Base-by-base conservation (phyloP, 2,888 invertebrate genomes). In the Orthosia incerta region DNA sequence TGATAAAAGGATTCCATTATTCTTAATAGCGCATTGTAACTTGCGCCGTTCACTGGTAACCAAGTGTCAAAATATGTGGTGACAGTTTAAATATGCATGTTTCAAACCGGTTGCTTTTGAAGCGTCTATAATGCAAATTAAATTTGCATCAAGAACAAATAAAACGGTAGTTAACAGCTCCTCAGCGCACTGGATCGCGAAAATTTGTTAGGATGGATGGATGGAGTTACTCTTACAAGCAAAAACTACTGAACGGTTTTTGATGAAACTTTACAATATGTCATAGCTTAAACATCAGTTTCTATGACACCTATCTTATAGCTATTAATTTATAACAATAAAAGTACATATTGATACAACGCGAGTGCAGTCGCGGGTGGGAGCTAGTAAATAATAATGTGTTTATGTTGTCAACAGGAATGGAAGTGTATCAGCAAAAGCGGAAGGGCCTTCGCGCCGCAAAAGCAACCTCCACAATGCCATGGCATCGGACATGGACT, bases 391-490 rank as follows among this genome's bases (percentile, higher is more conserved):
- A 84, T 68, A 83, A 56, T 55, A 68, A 57, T 64, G 18, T 63
- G 31, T 76, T 48, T 83, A 65, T 60, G 73, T 69, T 83, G 62
- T 76, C 72, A 51, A 78, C 90, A 96, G 96, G 94, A 96, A 96
- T 95, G 95, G 96, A 80, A 93, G 94, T 74, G 87, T 95, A 71
- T 96, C 96, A 83, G 92, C 96, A 65, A 97, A 97, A 91, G 97
- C 97, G 82, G 96, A 96, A 86, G 98, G 98, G 74, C 98, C 98
- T 23, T 97, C 97, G 74, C 96, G 98, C 86, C 97, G 97, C 83
- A 98, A 98, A 91, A 98, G 98, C 91, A 98, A 98, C 89, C 95
- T 98, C 69, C 97, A 98, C 90, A 97, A 97, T 91, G 95, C 97
- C 80, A 94, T 96, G 95, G 94, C 95, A 57, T 92, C 95, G 74